Conservation (phyloP, 2,888 invertebrate genomes). For the Apodemia hepburni region DNA sequence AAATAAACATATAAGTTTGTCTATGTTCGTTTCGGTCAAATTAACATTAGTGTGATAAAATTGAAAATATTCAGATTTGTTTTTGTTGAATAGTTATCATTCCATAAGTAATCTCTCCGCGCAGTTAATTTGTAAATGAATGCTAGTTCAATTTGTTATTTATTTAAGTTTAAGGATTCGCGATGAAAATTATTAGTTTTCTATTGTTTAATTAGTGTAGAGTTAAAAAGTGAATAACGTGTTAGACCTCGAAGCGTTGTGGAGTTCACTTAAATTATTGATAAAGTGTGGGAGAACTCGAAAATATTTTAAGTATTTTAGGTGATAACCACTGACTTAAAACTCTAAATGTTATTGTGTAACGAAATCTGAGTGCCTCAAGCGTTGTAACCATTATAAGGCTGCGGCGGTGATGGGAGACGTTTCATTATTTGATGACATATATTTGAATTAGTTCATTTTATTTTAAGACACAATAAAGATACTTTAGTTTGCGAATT, state of each 20-base stretch:
- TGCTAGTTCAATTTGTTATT: conserved; percentile 11
- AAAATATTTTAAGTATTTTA: conserved; percentile 10
- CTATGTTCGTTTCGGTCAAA: no score
- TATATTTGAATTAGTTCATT: no score
- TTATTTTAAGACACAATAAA: no score
- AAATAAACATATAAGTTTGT: no score
- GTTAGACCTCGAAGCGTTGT: not conserved
- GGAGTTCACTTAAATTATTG: not conserved
- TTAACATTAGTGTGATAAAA: no score
- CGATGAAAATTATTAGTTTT: not conserved
- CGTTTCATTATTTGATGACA: not conserved
- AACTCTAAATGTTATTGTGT: conserved; percentile 2
- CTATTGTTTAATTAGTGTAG: not conserved
- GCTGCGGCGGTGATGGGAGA: not conserved
- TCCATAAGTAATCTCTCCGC: not conserved
- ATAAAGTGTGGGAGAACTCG: not conserved
- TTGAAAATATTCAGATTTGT: not conserved
- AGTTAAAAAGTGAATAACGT: not conserved
- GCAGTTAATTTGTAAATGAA: conserved; percentile 2
- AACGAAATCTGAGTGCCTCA: conserved; percentile 10
- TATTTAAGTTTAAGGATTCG: conserved; percentile 6
- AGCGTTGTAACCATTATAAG: not conserved
- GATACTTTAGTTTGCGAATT: no score
- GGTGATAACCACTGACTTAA: conserved; percentile 2
- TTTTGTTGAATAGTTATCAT: not conserved